phyloP scores from a whole-genome alignment of 2,797 vertebrate species.

The Oreochromis grahami region DNA sequence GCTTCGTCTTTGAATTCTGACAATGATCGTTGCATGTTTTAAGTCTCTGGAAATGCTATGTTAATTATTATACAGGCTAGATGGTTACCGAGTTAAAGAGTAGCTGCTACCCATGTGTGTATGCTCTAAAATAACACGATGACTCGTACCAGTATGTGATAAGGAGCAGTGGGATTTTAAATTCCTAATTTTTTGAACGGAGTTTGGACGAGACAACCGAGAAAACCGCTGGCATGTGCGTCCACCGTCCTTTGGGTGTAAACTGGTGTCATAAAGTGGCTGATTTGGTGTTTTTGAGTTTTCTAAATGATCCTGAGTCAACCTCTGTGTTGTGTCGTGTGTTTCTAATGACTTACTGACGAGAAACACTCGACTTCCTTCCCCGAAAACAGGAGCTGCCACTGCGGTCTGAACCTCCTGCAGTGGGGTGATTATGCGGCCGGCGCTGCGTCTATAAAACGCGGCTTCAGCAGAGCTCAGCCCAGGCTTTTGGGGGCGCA shows the following conservation, averaged over 20 bases:
- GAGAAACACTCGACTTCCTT: constrained; percentile 37
- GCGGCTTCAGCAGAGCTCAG: constrained; percentile 22
- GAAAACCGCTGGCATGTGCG: constrained; percentile 3
- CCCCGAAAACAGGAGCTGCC: constrained; percentile 38
- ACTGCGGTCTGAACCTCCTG: constrained; percentile 18
- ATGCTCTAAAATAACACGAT: accelerated
- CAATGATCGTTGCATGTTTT: neutral
- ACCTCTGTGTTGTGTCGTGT: neutral
- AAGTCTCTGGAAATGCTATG: neutral
- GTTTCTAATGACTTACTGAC: constrained; percentile 29
- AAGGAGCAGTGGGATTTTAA: neutral
- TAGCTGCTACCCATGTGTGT: neutral
- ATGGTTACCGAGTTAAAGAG: neutral
- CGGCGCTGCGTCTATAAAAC: constrained; percentile 28
- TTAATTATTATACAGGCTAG: neutral
- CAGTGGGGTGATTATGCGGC: constrained; percentile 51
- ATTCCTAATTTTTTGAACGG: neutral
- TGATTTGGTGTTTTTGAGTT: constrained; percentile 24
- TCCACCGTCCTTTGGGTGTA: neutral
- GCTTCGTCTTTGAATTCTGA: neutral
- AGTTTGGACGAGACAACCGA: neutral
- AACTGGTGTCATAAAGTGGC: constrained; percentile 6
- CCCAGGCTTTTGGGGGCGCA: neutral
- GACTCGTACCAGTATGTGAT: neutral
- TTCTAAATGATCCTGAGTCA: constrained; percentile 37